Percentiles rank a stretch among this genome's conserved stretches.
These are phyloP conservation scores for Percopsis transmontana DNA, from an alignment of 2,113 vertebrate genomes.

Conservation along the genomic window DNA sequence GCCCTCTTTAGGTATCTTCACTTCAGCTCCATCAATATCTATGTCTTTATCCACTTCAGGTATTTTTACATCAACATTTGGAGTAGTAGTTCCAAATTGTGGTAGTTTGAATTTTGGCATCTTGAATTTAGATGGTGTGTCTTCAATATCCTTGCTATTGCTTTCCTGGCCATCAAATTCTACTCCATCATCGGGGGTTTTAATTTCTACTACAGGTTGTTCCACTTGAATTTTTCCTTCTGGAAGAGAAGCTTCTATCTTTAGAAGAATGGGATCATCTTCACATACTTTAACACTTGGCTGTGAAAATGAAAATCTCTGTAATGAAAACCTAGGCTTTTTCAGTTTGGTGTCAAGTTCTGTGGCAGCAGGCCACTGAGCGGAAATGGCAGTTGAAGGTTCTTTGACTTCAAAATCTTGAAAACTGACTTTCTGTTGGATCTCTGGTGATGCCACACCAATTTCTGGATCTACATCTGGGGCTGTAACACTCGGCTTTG, in stretches of 20 bases:
- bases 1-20: conserved; percentile 22
- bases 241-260: conserved; percentile 46
- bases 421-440: no score
- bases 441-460: no score
- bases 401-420: conserved; percentile 3
- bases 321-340: conserved; percentile 63
- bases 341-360: conserved; percentile 51
- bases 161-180: conserved; percentile 27
- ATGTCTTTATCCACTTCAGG: conserved; percentile 19
- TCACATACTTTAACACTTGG: conserved; percentile 40
- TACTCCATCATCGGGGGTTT: conserved; percentile 29
- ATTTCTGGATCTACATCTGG: no score
- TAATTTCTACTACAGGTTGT: conserved; percentile 30
- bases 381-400: not conserved
- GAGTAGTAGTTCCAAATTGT: conserved; percentile 30
- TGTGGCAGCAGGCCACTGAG: conserved; percentile 15
- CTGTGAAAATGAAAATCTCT: conserved; percentile 65
- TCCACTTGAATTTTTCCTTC: conserved; percentile 44
- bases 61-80: conserved; percentile 21
- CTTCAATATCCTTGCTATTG: conserved; percentile 7
- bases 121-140: conserved; percentile 54
- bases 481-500: conserved; percentile 10
- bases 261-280: conserved; percentile 33
- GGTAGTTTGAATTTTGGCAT: conserved; percentile 52
- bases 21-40: conserved; percentile 19